phyloP scores from a whole-genome alignment of 1,140 invertebrate genomes.

The Tetramorium parvispinum region DNA sequence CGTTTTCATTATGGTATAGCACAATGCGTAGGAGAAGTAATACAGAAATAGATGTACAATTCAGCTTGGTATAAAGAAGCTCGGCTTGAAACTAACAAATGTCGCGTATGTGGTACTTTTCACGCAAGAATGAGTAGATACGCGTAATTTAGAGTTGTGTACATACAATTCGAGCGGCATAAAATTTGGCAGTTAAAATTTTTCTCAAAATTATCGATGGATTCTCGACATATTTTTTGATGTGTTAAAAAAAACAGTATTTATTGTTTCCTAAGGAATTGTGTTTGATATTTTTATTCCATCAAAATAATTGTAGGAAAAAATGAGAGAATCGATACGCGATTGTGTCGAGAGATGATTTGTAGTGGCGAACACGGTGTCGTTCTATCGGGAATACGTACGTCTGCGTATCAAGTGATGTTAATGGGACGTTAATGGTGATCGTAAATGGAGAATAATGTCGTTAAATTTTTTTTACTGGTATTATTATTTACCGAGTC shows the following conservation, averaged over 20 bases:
- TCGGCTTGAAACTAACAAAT: not conserved
- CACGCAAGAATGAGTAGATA: not conserved
- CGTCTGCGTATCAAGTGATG: not conserved
- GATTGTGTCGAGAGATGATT: not conserved
- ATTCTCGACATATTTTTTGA: not conserved
- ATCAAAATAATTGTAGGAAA: not conserved
- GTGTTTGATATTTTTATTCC: not conserved
- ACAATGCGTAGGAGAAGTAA: not conserved
- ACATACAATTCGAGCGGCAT: not conserved
- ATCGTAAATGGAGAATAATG: not conserved
- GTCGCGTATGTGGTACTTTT: not conserved
- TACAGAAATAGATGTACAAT: not conserved
- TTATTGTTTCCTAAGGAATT: not conserved
- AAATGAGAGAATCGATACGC: not conserved
- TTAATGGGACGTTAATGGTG: not conserved
- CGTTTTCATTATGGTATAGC: slow-evolving; percentile 5
- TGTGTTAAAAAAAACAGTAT: not conserved
- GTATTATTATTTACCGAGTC: not conserved
- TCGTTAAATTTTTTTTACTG: not conserved
- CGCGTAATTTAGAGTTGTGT: not conserved
- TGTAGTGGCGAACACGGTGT: not conserved
- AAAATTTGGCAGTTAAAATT: not conserved
- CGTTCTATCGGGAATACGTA: not conserved
- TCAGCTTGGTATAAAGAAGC: not conserved
- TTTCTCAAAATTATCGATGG: not conserved